These are phyloP conservation scores for Drosophila ambigua DNA, from an alignment of 1,140 invertebrate species.

Conservation along the genomic window DNA sequence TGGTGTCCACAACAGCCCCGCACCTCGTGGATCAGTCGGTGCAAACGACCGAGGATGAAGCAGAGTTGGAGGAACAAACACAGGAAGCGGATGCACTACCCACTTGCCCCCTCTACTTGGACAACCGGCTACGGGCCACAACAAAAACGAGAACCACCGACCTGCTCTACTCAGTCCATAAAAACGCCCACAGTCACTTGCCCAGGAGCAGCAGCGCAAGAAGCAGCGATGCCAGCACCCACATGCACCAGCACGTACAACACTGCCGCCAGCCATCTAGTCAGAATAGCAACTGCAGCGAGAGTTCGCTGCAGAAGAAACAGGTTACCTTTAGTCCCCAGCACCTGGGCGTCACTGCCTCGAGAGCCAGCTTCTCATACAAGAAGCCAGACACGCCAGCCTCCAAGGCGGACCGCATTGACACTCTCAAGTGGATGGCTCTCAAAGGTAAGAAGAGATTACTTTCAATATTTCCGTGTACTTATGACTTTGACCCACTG, in stretches of 20 bases:
- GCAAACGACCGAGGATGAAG: conserved; percentile 42
- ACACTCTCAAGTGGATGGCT: conserved; percentile 43
- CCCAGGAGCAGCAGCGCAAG: conserved; percentile 9
- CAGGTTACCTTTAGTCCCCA: conserved; percentile 56
- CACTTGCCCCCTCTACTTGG: conserved; percentile 4
- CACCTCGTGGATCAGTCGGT: conserved; percentile 64
- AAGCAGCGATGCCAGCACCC: conserved; percentile 9
- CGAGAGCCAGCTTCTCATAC: neutral
- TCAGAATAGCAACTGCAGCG: conserved; percentile 62
- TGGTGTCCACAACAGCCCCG: conserved; percentile 57
- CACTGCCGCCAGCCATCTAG: conserved; percentile 66
- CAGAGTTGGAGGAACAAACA: conserved; percentile 10
- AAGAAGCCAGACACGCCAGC: conserved; percentile 53
- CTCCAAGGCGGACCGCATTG: conserved; percentile 36
- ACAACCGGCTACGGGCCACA: neutral
- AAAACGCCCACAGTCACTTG: conserved; percentile 1
- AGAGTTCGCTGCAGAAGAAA: conserved; percentile 51
- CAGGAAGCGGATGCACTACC: conserved; percentile 30
- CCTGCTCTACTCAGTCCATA: conserved; percentile 3
- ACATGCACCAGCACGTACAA: conserved; percentile 22
- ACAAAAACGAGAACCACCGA: conserved; percentile 12
- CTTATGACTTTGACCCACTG: neutral
- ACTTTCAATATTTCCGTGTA: neutral
- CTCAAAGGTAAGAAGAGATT: conserved; percentile 35
- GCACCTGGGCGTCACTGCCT: conserved; percentile 35